phyloP scores from a whole-genome alignment of 2,113 vertebrate species.

The Xiphophorus hellerii region DNA sequence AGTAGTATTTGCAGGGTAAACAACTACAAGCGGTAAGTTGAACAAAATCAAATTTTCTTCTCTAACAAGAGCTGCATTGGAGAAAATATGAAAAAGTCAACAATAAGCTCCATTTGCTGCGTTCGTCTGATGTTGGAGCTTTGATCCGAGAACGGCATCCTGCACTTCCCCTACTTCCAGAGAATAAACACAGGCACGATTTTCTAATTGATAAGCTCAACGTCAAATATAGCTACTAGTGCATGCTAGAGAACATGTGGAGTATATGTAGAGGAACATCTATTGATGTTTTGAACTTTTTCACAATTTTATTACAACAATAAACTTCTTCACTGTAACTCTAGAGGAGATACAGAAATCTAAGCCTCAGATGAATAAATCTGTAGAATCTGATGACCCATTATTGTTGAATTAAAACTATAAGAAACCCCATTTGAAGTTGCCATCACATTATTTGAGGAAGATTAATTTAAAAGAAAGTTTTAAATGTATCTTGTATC shows the following conservation, averaged over 20 bases:
- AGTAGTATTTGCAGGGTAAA: conserved; percentile 10
- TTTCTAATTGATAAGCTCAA: background rate
- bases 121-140: background rate
- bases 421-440: too few relatives aligned
- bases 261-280: too few relatives aligned
- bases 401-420: too few relatives aligned
- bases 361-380: too few relatives aligned
- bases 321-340: too few relatives aligned
- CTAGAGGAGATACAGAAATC: too few relatives aligned
- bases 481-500: too few relatives aligned
- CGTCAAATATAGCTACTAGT: background rate
- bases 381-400: too few relatives aligned
- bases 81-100: background rate
- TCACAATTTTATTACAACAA: too few relatives aligned
- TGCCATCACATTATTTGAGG: too few relatives aligned
- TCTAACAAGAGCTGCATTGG: background rate
- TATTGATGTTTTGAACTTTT: too few relatives aligned
- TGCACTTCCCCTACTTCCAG: background rate
- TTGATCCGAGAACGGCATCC: background rate
- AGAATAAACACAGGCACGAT: background rate
- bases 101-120: background rate
- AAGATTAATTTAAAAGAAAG: too few relatives aligned
- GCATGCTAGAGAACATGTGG: background rate
- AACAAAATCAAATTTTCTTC: background rate
- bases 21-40: background rate